Evolutionary conservation across 2,888 invertebrate species (phyloP).

Genomic region (Tromatobia lineatoria): DNA sequence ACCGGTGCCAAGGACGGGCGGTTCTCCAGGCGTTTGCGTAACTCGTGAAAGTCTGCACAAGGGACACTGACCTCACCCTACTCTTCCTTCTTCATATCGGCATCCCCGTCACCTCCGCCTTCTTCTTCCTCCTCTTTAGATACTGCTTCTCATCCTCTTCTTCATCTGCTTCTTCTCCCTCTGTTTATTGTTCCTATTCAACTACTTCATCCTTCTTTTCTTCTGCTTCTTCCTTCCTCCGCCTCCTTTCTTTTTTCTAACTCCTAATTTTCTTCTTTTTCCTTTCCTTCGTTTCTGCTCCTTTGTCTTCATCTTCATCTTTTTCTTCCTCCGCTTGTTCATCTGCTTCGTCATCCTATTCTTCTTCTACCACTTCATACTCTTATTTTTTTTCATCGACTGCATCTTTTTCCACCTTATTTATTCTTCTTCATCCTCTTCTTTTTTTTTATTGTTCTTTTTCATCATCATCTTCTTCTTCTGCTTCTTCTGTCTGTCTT

Average conservation of each 20-base stretch:
- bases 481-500: conserved; percentile 5
- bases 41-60: conserved; percentile 85
- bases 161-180: conserved; percentile 53
- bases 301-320: conserved; percentile 64
- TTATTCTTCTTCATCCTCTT: too few relatives aligned
- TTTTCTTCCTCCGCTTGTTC: conserved; percentile 69
- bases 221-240: too few relatives aligned
- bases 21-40: conserved; percentile 84
- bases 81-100: conserved; percentile 67
- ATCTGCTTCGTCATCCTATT: too few relatives aligned
- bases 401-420: conserved; percentile 70
- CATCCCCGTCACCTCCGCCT: conserved; percentile 67
- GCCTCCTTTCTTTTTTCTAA: too few relatives aligned
- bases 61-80: conserved; percentile 85
- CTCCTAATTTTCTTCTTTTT: conserved; percentile 54
- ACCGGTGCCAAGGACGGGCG: conserved; percentile 85
- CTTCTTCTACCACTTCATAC: conserved; percentile 54
- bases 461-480: conserved; percentile 67
- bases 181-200: too few relatives aligned
- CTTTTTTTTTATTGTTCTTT: conserved; percentile 52
- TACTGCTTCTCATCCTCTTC: too few relatives aligned
- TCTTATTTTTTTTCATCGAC: too few relatives aligned
- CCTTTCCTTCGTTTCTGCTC: conserved; percentile 63
- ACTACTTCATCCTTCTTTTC: conserved; percentile 69
- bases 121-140: conserved; percentile 70